Conservation (phyloP, 2,797 vertebrate genomes). For the Scarus forsteni region DNA sequence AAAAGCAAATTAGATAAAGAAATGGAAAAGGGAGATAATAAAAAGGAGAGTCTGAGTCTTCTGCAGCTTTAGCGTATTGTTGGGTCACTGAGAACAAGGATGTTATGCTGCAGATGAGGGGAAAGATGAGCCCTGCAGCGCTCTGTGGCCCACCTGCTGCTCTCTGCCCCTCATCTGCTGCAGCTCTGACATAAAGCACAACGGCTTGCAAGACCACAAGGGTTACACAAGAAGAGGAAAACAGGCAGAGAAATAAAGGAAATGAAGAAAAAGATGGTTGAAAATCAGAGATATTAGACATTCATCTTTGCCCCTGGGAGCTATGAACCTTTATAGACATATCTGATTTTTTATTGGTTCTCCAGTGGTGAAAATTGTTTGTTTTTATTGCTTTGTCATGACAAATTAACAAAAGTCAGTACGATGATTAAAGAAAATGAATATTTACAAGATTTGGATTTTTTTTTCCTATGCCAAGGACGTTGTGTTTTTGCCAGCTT, state of each 20-base stretch:
- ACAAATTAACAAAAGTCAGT: no score
- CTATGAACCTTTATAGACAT: background rate
- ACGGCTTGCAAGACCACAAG: slow-evolving; percentile 38
- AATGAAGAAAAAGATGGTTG: slow-evolving; percentile 1
- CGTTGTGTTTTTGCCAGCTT: no score
- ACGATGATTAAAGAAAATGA: no score
- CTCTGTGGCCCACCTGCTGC: slow-evolving; percentile 67
- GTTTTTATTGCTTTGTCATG: no score
- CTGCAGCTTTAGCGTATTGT: slow-evolving; percentile 27
- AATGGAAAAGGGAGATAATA: slow-evolving; percentile 4
- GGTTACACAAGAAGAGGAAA: slow-evolving; percentile 35
- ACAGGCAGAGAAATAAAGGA: slow-evolving; percentile 10
- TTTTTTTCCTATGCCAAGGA: no score
- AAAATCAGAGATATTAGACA: slow-evolving; percentile 19
- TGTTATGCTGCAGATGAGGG: slow-evolving; percentile 49
- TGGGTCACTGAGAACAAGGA: slow-evolving; percentile 28
- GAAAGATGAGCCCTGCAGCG: slow-evolving; percentile 52
- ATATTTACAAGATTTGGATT: no score
- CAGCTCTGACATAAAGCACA: slow-evolving; percentile 49
- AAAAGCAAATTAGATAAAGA: slow-evolving; percentile 19
- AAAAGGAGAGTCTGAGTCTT: slow-evolving; percentile 11
- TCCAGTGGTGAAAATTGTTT: no score
- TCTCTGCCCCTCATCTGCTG: slow-evolving; percentile 45
- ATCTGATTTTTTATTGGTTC: no score
- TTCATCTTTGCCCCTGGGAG: background rate